Evolutionary conservation across 1,140 invertebrate species (phyloP).

Genomic region (Potamilus streckersoni): DNA sequence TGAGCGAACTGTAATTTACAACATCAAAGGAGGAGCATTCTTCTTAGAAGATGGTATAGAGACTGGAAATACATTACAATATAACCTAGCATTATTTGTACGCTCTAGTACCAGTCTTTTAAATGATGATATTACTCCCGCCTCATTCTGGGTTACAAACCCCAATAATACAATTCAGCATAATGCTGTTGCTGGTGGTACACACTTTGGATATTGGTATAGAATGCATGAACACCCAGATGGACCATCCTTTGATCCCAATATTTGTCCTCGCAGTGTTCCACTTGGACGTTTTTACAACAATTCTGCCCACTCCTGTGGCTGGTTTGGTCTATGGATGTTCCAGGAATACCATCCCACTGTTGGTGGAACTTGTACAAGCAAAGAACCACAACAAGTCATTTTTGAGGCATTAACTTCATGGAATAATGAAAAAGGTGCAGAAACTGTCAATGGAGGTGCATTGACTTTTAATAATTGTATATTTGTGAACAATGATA

Average conservation of each 20-base stretch:
- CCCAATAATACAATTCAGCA: constrained; percentile 63
- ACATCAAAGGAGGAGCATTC: constrained; percentile 65
- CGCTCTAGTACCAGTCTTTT: constrained; percentile 59
- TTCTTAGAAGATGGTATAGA: constrained; percentile 68
- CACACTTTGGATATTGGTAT: constrained; percentile 68
- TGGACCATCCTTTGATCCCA: constrained; percentile 57
- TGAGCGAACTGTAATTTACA: constrained; percentile 59
- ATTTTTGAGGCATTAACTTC: constrained; percentile 47
- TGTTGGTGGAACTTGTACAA: constrained; percentile 44
- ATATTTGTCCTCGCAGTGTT: constrained; percentile 54
- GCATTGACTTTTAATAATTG: constrained; percentile 60
- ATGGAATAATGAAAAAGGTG: constrained; percentile 64
- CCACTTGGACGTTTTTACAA: constrained; percentile 57
- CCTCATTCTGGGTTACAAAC: constrained; percentile 65
- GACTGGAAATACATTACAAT: constrained; percentile 62
- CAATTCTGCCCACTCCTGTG: constrained; percentile 64
- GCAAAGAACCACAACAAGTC: constrained; percentile 28
- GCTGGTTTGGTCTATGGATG: constrained; percentile 67
- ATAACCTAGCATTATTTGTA: constrained; percentile 65
- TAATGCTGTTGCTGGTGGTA: constrained; percentile 64
- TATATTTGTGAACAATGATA: constrained; percentile 54
- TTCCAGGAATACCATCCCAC: constrained; percentile 57
- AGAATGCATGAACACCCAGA: constrained; percentile 61
- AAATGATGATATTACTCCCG: constrained; percentile 67
- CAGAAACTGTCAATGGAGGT: constrained; percentile 59